Percentiles rank a stretch among this genome's conserved stretches.
phyloP scores from a whole-genome alignment of 2,797 vertebrate genomes.

The Hipposideros larvatus region DNA sequence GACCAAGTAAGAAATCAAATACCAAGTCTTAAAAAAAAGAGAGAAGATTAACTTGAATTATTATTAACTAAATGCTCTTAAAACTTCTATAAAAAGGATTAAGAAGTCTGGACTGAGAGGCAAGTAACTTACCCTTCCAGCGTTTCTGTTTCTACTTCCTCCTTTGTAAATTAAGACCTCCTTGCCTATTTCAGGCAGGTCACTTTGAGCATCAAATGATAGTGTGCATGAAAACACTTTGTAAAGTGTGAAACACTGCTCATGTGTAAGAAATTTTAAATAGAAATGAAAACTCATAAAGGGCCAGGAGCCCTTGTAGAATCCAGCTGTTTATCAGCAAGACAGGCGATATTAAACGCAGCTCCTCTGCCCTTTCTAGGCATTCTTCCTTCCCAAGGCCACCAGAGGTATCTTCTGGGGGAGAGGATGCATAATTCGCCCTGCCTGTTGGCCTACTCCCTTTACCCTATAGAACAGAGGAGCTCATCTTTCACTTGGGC shows the following conservation, averaged over 20 bases:
- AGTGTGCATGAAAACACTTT: not conserved
- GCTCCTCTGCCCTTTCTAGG: not conserved
- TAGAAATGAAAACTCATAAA: constrained; percentile 27
- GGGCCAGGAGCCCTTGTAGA: not conserved
- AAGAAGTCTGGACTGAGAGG: not conserved
- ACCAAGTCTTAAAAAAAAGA: not conserved
- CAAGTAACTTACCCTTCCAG: not conserved
- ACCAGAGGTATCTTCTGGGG: not conserved
- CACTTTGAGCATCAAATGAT: not conserved
- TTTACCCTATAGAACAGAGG: not conserved
- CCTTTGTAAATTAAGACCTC: not conserved
- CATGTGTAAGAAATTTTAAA: not conserved
- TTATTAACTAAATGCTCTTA: not conserved
- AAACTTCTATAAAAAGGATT: constrained; percentile 23
- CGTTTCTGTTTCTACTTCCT: constrained; percentile 28
- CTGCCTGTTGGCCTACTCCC: not conserved
- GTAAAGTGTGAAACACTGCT: not conserved
- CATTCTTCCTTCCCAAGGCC: not conserved
- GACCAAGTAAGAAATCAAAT: not conserved
- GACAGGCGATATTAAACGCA: not conserved
- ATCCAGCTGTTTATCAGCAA: not conserved
- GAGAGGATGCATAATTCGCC: not conserved
- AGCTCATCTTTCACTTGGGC: not conserved
- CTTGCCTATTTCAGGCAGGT: constrained; percentile 9
- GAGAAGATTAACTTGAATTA: not conserved